Conservation (phyloP, 2,888 invertebrate genomes). For the Tortrix viridana region DNA sequence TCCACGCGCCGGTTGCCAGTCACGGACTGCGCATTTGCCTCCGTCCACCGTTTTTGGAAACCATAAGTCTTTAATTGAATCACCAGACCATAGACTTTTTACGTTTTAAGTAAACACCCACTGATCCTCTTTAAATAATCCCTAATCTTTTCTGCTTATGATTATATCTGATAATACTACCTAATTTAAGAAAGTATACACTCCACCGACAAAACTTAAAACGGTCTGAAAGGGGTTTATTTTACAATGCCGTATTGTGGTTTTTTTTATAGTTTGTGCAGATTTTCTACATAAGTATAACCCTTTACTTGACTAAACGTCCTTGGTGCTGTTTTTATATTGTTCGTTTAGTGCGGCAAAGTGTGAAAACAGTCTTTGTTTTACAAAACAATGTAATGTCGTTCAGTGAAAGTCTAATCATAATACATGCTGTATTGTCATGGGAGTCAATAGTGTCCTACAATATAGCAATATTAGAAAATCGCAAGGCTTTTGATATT, state of each 20-base stretch:
- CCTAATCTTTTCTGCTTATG: background rate
- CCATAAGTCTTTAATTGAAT: slow-evolving; percentile 32
- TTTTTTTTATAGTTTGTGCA: background rate
- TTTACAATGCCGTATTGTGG: no score
- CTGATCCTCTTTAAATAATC: background rate
- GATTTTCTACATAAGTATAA: background rate
- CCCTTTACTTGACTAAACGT: slow-evolving; percentile 4
- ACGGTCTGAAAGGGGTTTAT: no score
- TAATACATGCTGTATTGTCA: slow-evolving; percentile 23
- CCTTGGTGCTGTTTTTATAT: slow-evolving; percentile 29
- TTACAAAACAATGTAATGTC: slow-evolving; percentile 27
- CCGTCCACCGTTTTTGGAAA: slow-evolving; percentile 41
- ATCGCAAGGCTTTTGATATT: slow-evolving; percentile 2
- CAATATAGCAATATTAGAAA: slow-evolving; percentile 27
- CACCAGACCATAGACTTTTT: slow-evolving; percentile 16
- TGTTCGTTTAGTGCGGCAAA: slow-evolving; percentile 6
- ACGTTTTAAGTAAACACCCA: slow-evolving; percentile 6
- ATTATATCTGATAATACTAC: no score
- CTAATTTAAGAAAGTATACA: no score
- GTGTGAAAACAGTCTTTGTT: slow-evolving; percentile 26
- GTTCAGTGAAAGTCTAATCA: slow-evolving; percentile 34
- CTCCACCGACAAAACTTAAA: no score
- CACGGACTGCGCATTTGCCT: slow-evolving; percentile 47
- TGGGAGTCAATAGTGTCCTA: slow-evolving; percentile 28
- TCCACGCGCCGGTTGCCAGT: slow-evolving; percentile 52